A percentile compares a stretch with the other conserved stretches of the same genome.
Evolutionary conservation across 2,797 vertebrate species (phyloP).

Genomic region (Morus bassanus): DNA sequence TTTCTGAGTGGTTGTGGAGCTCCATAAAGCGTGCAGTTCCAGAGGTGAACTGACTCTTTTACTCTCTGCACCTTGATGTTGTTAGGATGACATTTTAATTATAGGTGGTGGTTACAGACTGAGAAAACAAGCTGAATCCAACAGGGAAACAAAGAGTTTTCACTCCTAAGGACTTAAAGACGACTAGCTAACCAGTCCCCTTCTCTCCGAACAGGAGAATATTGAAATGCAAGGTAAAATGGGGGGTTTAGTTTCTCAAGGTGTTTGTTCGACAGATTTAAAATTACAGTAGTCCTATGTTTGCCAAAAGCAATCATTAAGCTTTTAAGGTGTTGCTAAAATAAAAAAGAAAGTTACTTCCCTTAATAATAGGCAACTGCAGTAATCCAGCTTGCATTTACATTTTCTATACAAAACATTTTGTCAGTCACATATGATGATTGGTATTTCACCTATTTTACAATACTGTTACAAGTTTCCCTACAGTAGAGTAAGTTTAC

Average conservation of each 20-base stretch:
- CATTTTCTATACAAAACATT: slow-evolving; percentile 35
- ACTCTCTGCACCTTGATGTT: slow-evolving; percentile 37
- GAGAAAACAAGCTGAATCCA: slow-evolving; percentile 49
- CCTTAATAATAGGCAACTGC: slow-evolving; percentile 7
- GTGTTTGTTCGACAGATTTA: slow-evolving; percentile 20
- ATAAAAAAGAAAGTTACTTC: slow-evolving; percentile 3
- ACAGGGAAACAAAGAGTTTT: slow-evolving; percentile 34
- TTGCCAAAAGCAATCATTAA: slow-evolving; percentile 49
- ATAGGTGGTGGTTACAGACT: slow-evolving; percentile 44
- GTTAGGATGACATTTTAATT: slow-evolving; percentile 67
- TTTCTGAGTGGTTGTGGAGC: slow-evolving; percentile 71
- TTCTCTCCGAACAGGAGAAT: background rate
- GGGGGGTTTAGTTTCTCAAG: background rate
- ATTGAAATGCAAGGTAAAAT: slow-evolving; percentile 48
- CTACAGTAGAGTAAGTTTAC: slow-evolving; percentile 49
- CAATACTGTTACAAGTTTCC: slow-evolving; percentile 53
- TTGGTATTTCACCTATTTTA: slow-evolving; percentile 21
- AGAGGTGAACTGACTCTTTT: slow-evolving; percentile 58
- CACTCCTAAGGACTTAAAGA: slow-evolving; percentile 46
- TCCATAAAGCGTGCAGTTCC: slow-evolving; percentile 64
- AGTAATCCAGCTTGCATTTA: slow-evolving; percentile 10
- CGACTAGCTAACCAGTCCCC: background rate
- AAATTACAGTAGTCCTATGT: background rate
- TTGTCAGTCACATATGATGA: background rate
- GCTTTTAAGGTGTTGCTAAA: slow-evolving; percentile 51